A percentile compares a stretch with the other conserved stretches of the same genome.
Evolutionary conservation across 2,888 invertebrate species (phyloP).

Genomic region (Alsophila aescularia): DNA sequence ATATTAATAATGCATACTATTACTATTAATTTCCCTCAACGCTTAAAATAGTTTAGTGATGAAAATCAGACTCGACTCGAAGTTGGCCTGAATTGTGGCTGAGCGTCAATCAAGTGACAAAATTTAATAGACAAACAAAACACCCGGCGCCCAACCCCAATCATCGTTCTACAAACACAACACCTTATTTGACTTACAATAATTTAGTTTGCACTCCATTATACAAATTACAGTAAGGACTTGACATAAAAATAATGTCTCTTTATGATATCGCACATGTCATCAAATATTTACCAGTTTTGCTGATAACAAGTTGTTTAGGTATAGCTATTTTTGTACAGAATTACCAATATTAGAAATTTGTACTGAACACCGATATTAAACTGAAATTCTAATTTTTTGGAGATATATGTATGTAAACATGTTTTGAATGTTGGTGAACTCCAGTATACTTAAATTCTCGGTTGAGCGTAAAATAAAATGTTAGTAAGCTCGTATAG

Average conservation of each 20-base stretch:
- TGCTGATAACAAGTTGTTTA: too few relatives aligned
- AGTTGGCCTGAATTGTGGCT: background rate
- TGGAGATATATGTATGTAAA: too few relatives aligned
- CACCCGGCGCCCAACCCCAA: slow-evolving; percentile 55
- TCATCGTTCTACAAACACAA: slow-evolving; percentile 65
- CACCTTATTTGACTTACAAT: slow-evolving; percentile 76
- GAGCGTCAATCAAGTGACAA: slow-evolving; percentile 56
- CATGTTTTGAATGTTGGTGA: too few relatives aligned
- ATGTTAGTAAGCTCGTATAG: too few relatives aligned
- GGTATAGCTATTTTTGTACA: too few relatives aligned
- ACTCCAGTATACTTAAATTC: too few relatives aligned
- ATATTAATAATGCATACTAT: background rate
- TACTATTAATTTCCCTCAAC: background rate
- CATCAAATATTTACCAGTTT: too few relatives aligned
- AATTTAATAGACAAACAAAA: slow-evolving; percentile 63
- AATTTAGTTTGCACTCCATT: slow-evolving; percentile 65
- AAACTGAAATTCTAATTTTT: too few relatives aligned
- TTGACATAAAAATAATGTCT: background rate
- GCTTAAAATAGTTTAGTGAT: background rate
- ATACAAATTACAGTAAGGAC: slow-evolving; percentile 33
- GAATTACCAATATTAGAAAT: too few relatives aligned
- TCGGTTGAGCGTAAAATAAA: too few relatives aligned
- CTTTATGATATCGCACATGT: too few relatives aligned
- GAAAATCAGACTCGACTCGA: slow-evolving; percentile 2
- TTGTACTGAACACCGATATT: too few relatives aligned